Evolutionary conservation across 2,797 vertebrate genomes (phyloP).

Genomic region (Myripristis murdjan): DNA sequence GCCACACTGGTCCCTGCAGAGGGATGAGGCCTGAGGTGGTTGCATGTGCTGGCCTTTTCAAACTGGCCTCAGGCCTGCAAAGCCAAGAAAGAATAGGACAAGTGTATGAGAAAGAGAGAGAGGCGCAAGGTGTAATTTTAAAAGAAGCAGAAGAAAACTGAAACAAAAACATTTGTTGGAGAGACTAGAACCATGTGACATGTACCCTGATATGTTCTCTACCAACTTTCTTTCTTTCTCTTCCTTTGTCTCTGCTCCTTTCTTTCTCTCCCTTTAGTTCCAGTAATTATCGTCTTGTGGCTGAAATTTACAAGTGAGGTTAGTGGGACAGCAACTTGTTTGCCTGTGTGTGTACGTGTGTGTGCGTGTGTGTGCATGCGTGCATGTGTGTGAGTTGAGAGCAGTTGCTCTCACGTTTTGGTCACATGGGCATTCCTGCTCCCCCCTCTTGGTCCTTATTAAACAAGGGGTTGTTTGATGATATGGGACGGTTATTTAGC

Average conservation of each 20-base stretch:
- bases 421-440: conserved; percentile 77
- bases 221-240: too few species aligned
- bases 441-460: conserved; percentile 43
- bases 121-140: too few species aligned
- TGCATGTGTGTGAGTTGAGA: conserved; percentile 13
- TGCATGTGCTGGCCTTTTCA: conserved; percentile 30
- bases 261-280: conserved; percentile 21
- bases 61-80: conserved; percentile 23
- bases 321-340: conserved; percentile 67
- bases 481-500: conserved; percentile 73
- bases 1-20: conserved; percentile 53
- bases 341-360: conserved; percentile 24
- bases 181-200: too few species aligned
- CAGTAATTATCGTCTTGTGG: neutral
- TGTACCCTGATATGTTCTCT: too few species aligned
- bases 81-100: neutral
- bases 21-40: conserved; percentile 25
- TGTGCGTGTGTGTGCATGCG: neutral
- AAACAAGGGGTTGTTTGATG: conserved; percentile 78
- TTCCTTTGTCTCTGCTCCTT: conserved; percentile 21
- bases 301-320: conserved; percentile 37
- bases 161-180: too few species aligned
- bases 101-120: neutral
- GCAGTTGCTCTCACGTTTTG: conserved; percentile 64
- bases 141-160: neutral